Evolutionary conservation across 1,140 invertebrate genomes (phyloP).

Genomic region (Drosophila pseudoananassae): DNA sequence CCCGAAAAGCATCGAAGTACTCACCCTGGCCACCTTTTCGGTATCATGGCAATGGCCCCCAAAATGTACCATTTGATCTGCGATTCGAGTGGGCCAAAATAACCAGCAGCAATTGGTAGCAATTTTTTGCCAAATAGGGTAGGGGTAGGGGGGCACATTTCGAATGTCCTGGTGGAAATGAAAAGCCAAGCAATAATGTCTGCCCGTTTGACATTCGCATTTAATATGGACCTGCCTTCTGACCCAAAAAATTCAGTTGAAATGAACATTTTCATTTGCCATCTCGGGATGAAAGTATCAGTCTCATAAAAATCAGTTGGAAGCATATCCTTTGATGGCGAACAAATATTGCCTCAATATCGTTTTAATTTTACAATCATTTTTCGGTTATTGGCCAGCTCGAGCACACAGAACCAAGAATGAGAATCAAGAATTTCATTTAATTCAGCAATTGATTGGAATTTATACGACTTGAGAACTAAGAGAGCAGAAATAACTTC

Average conservation of each 20-base stretch:
- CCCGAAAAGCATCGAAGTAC: not conserved
- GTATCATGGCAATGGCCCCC: constrained; percentile 28
- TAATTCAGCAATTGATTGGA: constrained; percentile 7
- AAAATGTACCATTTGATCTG: constrained; percentile 29
- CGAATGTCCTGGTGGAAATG: constrained; percentile 55
- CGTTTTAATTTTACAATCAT: constrained; percentile 38
- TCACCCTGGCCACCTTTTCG: not conserved
- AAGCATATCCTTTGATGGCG: constrained; percentile 14
- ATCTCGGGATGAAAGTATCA: constrained; percentile 1
- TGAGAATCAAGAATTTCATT: constrained; percentile 4
- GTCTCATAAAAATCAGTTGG: constrained; percentile 13
- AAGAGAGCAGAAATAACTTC: constrained; percentile 23
- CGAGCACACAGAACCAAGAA: constrained; percentile 5
- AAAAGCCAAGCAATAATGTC: constrained; percentile 66
- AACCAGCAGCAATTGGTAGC: constrained; percentile 36
- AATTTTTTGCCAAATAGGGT: constrained; percentile 5
- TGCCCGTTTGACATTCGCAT: constrained; percentile 68
- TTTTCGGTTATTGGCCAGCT: constrained; percentile 27
- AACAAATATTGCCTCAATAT: constrained; percentile 22
- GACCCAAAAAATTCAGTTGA: constrained; percentile 2
- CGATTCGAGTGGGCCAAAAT: constrained; percentile 7
- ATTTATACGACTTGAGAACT: constrained; percentile 15
- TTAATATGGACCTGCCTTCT: constrained; percentile 50
- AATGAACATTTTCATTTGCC: constrained; percentile 41
- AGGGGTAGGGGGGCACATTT: constrained; percentile 52